These are phyloP conservation scores for Danaus chrysippus DNA, from an alignment of 2,888 invertebrate species.

Conservation along the genomic window DNA sequence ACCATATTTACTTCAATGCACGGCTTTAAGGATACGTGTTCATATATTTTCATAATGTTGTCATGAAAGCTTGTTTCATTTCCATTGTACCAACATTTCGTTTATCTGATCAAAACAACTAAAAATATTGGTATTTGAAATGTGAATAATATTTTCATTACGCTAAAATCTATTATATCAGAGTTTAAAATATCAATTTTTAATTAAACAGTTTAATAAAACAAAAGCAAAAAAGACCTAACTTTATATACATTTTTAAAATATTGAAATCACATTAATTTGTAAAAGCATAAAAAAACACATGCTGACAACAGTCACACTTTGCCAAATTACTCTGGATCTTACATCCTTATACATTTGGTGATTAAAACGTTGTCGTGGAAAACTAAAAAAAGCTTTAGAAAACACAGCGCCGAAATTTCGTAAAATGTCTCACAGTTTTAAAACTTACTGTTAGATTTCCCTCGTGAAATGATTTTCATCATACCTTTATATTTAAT, in stretches of 20 bases:
- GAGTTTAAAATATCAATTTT: too few species aligned
- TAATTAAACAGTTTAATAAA: too few species aligned
- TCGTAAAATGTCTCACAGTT: conserved; percentile 24
- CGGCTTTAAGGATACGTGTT: conserved; percentile 51
- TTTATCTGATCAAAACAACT: background rate
- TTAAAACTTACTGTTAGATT: conserved; percentile 32
- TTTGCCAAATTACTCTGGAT: conserved; percentile 17
- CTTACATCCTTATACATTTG: conserved; percentile 23
- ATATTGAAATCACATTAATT: background rate
- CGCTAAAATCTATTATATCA: too few species aligned
- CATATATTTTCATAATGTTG: conserved; percentile 46
- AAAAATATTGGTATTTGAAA: too few species aligned
- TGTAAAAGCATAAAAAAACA: background rate
- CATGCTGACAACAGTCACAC: background rate
- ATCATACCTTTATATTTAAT: conserved; percentile 22
- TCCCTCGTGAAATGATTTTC: conserved; percentile 37
- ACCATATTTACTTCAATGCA: conserved; percentile 69
- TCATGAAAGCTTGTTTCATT: conserved; percentile 21
- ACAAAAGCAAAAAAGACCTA: too few species aligned
- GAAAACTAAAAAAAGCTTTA: conserved; percentile 27
- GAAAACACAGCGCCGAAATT: conserved; percentile 26
- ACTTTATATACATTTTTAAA: background rate
- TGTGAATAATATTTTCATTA: too few species aligned
- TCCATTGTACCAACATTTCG: conserved; percentile 12
- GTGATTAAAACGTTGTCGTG: conserved; percentile 28